A percentile compares a stretch with the other conserved stretches of the same genome.
Conservation (phyloP, 2,113 vertebrate species). For the Oceanites oceanicus region DNA sequence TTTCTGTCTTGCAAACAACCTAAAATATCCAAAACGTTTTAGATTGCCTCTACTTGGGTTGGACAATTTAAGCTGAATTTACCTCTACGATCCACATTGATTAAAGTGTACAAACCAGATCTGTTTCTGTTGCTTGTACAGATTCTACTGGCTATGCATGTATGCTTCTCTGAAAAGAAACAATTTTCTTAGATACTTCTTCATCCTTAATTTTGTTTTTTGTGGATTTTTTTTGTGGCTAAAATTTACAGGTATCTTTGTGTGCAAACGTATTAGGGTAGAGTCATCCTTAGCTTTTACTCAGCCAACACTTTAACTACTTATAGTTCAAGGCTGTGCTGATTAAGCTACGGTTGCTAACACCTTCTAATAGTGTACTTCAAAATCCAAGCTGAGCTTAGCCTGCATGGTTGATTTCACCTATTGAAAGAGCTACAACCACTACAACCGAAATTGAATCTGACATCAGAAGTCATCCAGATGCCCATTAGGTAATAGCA, state of each 20-base stretch:
- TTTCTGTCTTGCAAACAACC: background rate
- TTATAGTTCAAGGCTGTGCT: background rate
- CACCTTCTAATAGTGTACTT: background rate
- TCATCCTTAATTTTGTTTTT: background rate
- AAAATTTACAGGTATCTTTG: background rate
- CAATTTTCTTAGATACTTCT: background rate
- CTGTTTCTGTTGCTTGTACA: background rate
- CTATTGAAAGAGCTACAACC: background rate
- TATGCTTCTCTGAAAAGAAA: background rate
- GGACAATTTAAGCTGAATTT: background rate
- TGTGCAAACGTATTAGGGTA: background rate
- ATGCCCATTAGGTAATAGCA: background rate
- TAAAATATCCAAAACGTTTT: background rate
- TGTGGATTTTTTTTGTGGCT: background rate
- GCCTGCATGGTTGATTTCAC: background rate
- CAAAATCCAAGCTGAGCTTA: background rate
- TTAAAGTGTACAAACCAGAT: background rate
- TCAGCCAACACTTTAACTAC: background rate
- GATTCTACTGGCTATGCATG: accelerated
- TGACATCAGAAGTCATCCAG: background rate
- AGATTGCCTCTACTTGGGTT: background rate
- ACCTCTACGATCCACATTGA: background rate
- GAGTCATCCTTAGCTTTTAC: background rate
- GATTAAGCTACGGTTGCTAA: background rate
- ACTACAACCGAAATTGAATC: background rate